Evolutionary conservation across 2,113 vertebrate genomes (phyloP), one percentile per base, ranked within the genome.

Genomic region (Prionailurus viverrinus): DNA sequence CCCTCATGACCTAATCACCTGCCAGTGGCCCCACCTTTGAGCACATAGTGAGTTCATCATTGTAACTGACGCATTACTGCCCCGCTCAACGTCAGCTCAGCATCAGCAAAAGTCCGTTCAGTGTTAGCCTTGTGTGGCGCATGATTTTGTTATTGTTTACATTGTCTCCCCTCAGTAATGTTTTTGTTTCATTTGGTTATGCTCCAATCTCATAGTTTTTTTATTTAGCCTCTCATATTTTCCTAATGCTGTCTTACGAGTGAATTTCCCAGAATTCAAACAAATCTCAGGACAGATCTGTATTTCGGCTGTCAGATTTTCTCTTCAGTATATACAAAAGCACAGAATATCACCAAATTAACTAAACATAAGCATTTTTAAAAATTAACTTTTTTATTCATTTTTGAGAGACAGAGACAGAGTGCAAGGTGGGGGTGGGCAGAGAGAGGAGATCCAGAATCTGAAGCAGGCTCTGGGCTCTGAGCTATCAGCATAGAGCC

Each of bases 21-120:
- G 45, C 45, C 45, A 5, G 0, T 0, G 33, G 65, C 45, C 13
- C 21, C 7, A 5, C 65, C 5, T 0, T 7, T 41, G 29, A 48
- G 5, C 14, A 0, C 1, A 25, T 68, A 51, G 29, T 33, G 29
- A 36, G 3, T 45, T 89, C 63, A 13, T 48, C n/a, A 2, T 4
- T 5, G n/a, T 7, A n/a, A 7, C 33, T 11, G 10, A n/a, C 10
- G n/a, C 5, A 2, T n/a, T 19, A 33, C 23, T 5, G 21, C 9
- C 16, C 1, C 23, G 25, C 25, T 3, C 18, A 27, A 16, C 3
- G 4, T 29, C 48, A 5, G 36, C 61, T 3, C 18, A 27, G 16
- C 3, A 5, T 29, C 58, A 5, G 36, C 61, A 11, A 11, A 19
- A 4, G 74, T 45, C 29, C 66, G 13, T 13, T 18, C 3, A 61